Evolutionary conservation across 2,113 vertebrate genomes (phyloP), one percentile per base, ranked within the genome.

Genomic region (Pteruthius melanotis): DNA sequence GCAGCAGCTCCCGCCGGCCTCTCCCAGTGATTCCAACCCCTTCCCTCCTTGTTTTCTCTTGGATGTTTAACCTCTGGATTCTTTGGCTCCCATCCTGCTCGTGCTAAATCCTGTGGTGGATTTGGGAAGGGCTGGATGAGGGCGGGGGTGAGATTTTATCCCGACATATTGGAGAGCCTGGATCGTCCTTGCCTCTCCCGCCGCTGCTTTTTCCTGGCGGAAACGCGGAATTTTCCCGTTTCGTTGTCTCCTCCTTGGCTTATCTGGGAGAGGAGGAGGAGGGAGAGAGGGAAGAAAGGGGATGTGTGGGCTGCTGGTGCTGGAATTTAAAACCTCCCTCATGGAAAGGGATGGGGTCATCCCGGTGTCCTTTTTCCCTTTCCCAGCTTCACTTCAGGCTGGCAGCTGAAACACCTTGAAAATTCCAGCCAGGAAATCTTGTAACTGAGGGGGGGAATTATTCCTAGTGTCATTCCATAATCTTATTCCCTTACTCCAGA

Each of bases 1-100:
- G 17, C 76, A 96, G 74, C 74, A 96, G 74, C 74, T 87, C 54
- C 74, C 28, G 33, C 61, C 87, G 39, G 11, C 4, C 22, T 81
- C 12, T 3, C 7, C 19, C 24, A 3, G 5, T 1, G 28, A 21
- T 81, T 45, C 22, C 53, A 50, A 2, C 9, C 2, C 39, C 22
- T 79, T 65, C 28, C 12, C 57, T 40, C 26, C 18, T 39, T 15
- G 6, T 13, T 52, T 89, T 24, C 63, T 16, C 1, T 28, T 13
- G 57, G 69, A 27, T 57, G n/a, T 52, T 80, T 64, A 33, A 33
- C 33, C 47, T 30, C 59, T 61, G 86, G 64, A 2, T 83, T 52
- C 68, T 66, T 63, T 61, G 59, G 20, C 84, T 77, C 10, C 15
- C 8, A 5, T 74, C 45, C 44, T 27, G 26, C 5, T 18, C 3